These are phyloP conservation scores for Pristionchus arcanus DNA, from an alignment of 2,888 invertebrate genomes.

Conservation along the genomic window DNA sequence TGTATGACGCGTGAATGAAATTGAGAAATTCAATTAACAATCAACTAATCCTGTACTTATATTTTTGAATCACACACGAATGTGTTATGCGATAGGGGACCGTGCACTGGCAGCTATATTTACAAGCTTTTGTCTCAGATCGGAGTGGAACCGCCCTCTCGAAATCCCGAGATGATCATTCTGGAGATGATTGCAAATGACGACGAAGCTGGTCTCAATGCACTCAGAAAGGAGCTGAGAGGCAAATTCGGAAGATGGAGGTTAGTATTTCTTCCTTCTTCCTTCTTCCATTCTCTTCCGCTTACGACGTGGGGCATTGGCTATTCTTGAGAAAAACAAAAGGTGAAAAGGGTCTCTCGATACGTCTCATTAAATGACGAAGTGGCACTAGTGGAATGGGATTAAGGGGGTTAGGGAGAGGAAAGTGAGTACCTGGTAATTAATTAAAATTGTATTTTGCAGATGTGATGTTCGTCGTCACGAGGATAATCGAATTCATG, in stretches of 20 bases:
- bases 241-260: constrained; percentile 54
- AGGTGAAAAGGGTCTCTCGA: neutral
- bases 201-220: constrained; percentile 40
- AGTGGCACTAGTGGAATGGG: neutral
- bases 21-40: neutral
- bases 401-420: neutral
- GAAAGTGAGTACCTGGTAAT: neutral
- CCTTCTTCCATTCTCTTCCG: neutral
- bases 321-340: neutral
- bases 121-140: constrained; percentile 17
- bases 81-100: neutral
- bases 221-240: constrained; percentile 49
- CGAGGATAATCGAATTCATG: constrained; percentile 40
- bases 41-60: neutral
- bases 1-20: neutral
- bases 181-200: constrained; percentile 54
- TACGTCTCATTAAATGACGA: neutral
- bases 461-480: constrained; percentile 53
- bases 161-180: constrained; percentile 54
- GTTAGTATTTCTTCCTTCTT: neutral
- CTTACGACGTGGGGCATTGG: neutral
- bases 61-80: too few species aligned
- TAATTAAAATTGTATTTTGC: neutral
- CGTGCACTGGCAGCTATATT: neutral
- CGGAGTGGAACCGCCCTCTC: constrained; percentile 51